These are phyloP conservation scores for Allenopithecus nigroviridis DNA, from an alignment of 2,797 vertebrate species.

Conservation along the genomic window DNA sequence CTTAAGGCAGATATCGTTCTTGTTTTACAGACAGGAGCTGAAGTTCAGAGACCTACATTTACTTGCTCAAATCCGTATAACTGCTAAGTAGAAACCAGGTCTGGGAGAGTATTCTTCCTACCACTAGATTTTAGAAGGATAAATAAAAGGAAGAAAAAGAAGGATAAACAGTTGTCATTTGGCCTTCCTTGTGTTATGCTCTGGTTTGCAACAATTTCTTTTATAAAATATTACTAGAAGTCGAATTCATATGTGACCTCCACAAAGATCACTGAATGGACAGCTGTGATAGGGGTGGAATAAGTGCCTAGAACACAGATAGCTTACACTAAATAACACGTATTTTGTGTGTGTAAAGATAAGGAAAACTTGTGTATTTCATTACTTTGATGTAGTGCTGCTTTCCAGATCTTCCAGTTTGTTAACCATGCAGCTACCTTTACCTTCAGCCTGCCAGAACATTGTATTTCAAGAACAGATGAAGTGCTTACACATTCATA, in stretches of 20 bases:
- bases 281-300: not conserved
- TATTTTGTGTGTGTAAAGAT: not conserved
- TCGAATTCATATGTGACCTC: not conserved
- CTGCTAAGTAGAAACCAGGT: not conserved
- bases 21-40: not conserved
- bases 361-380: not conserved
- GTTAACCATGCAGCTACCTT: conserved; percentile 38
- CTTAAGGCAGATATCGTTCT: not conserved
- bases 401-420: conserved; percentile 18
- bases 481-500: conserved; percentile 90
- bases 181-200: not conserved
- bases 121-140: not conserved
- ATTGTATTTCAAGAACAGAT: conserved; percentile 83
- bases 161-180: not conserved
- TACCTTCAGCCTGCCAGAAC: conserved; percentile 61
- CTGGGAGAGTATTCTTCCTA: not conserved
- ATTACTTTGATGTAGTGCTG: conserved; percentile 35
- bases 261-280: not conserved
- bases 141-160: not conserved
- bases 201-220: not conserved
- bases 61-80: not conserved
- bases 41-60: not conserved
- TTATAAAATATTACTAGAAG: conserved; percentile 4
- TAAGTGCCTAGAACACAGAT: not conserved
- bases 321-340: not conserved